phyloP scores from a whole-genome alignment of 2,888 invertebrate species.

The Schizotus pectinicornis region DNA sequence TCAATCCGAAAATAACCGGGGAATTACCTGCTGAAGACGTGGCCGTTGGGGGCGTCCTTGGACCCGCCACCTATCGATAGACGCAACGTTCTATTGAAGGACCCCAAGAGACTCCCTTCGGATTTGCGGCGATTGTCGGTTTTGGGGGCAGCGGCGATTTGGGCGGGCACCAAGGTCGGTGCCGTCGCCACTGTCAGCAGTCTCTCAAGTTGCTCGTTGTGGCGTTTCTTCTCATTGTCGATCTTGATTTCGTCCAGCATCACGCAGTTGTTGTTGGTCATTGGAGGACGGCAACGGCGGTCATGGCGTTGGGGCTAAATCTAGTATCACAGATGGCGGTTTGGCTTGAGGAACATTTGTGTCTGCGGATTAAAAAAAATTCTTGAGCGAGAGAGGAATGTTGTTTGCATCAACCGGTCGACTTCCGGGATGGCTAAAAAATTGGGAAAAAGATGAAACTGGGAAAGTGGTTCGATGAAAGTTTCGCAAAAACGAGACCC shows the following conservation, averaged over 20 bases:
- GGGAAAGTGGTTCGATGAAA: no score
- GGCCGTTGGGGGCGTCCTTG: slow-evolving; percentile 43
- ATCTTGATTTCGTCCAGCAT: slow-evolving; percentile 42
- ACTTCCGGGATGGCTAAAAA: no score
- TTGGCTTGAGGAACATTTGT: slow-evolving; percentile 32
- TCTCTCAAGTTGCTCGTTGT: slow-evolving; percentile 39
- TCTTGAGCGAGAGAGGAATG: background rate
- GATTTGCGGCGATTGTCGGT: slow-evolving; percentile 46
- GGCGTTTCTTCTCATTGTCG: slow-evolving; percentile 31
- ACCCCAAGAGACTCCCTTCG: slow-evolving; percentile 61
- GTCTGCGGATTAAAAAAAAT: slow-evolving; percentile 31
- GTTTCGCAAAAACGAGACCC: no score
- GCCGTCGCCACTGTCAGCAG: slow-evolving; percentile 30
- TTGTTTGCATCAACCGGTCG: background rate
- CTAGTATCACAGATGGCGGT: slow-evolving; percentile 37
- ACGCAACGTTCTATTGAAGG: slow-evolving; percentile 63
- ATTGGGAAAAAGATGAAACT: no score
- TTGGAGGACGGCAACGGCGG: slow-evolving; percentile 27
- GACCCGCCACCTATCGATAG: slow-evolving; percentile 56
- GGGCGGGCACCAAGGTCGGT: slow-evolving; percentile 25
- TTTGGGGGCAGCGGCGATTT: slow-evolving; percentile 18
- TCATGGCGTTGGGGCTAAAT: slow-evolving; percentile 24
- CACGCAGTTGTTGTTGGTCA: slow-evolving; percentile 44
- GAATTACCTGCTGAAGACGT: slow-evolving; percentile 47
- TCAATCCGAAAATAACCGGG: slow-evolving; percentile 11